A percentile compares a stretch with the other conserved stretches of the same genome.
Evolutionary conservation across 2,113 vertebrate genomes (phyloP).

Genomic region (Thunnus thynnus): DNA sequence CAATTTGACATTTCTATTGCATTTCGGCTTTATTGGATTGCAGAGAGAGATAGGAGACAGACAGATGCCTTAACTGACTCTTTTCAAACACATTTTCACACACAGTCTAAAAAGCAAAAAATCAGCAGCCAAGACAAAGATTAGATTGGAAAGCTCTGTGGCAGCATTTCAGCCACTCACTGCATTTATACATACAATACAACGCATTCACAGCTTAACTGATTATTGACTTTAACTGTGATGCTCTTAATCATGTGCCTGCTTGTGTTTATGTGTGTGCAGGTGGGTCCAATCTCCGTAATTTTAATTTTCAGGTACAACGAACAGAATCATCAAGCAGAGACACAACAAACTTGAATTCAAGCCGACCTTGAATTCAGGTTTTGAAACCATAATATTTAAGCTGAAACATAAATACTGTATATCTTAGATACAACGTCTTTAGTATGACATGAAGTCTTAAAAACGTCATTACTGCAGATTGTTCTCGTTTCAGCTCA

Average conservation of each 20-base stretch:
- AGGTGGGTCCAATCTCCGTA: background rate
- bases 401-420: background rate
- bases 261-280: background rate
- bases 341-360: background rate
- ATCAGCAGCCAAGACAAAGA: conserved; percentile 10
- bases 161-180: background rate
- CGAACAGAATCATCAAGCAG: conserved; percentile 3
- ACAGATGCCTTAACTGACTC: conserved; percentile 29
- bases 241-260: background rate
- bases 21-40: conserved; percentile 51
- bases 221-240: conserved; percentile 15
- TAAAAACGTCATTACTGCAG: background rate
- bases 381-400: background rate
- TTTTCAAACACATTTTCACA: conserved; percentile 46
- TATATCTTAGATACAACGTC: background rate
- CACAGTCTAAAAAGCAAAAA: background rate
- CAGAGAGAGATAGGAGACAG: conserved; percentile 29
- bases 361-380: background rate
- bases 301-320: conserved; percentile 34
- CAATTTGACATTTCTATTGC: conserved; percentile 63
- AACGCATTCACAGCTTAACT: background rate
- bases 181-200: background rate
- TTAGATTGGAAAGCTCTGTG: conserved; percentile 8
- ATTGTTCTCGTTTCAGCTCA: background rate
- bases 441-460: background rate